phyloP scores from a whole-genome alignment of 35 echinoderm and acorn worm genomes.

The Stichopus chloronotus region DNA sequence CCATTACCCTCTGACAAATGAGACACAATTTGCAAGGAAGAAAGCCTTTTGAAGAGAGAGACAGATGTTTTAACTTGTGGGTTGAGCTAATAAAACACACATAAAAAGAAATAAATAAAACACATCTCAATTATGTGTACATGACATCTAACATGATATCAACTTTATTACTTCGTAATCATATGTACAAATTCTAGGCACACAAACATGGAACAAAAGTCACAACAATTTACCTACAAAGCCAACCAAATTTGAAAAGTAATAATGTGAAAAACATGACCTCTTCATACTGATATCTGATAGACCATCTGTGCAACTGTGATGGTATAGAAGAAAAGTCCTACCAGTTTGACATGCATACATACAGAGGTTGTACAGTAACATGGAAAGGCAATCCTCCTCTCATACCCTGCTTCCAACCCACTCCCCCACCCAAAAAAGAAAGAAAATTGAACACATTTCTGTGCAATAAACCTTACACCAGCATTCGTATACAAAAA shows the following conservation, averaged over 20 bases:
- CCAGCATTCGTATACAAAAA: no score
- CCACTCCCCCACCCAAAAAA: background rate
- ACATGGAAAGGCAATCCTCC: background rate
- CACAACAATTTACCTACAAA: constrained; percentile 24
- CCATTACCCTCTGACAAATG: no score
- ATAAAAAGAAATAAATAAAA: background rate
- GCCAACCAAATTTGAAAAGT: background rate
- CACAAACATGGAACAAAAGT: constrained; percentile 51
- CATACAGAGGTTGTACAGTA: background rate
- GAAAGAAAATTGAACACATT: background rate
- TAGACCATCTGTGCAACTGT: background rate
- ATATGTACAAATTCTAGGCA: constrained; percentile 53
- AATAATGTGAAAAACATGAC: background rate
- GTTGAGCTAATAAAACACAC: no score
- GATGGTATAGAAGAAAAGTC: background rate
- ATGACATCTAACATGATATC: constrained; percentile 56
- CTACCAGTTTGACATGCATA: background rate
- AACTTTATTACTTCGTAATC: constrained; percentile 41
- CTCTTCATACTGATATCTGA: background rate
- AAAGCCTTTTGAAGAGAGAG: no score
- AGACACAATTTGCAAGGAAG: no score
- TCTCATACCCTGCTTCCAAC: background rate
- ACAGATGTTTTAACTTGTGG: no score
- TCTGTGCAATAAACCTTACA: background rate
- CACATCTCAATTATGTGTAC: background rate